These are phyloP conservation scores for Nothoprocta perdicaria DNA, from an alignment of 2,113 vertebrate species.

Conservation along the genomic window DNA sequence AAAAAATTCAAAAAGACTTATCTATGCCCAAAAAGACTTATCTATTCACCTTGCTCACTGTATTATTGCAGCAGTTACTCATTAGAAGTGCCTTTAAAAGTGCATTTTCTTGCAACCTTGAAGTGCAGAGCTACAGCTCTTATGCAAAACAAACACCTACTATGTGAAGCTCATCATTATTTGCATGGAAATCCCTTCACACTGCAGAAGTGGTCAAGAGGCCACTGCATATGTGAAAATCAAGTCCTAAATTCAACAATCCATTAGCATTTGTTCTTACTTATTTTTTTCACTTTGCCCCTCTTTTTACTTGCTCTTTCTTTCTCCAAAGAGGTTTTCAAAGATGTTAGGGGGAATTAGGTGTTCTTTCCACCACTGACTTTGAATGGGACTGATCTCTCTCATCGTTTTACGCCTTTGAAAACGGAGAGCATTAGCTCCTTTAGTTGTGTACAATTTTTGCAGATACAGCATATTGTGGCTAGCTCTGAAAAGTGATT, in stretches of 20 bases:
- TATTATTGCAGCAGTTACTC: not conserved
- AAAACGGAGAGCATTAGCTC: not conserved
- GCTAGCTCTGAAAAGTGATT: not conserved
- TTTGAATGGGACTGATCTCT: not conserved
- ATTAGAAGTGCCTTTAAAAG: not conserved
- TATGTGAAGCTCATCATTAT: not conserved
- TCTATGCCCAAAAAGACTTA: not conserved
- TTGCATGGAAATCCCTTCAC: not conserved
- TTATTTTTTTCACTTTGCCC: not conserved
- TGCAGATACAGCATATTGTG: not conserved
- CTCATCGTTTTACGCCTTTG: not conserved
- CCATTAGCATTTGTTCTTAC: not conserved
- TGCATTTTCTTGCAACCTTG: not conserved
- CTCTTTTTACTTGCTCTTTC: not conserved
- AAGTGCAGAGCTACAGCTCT: not conserved
- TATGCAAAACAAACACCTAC: not conserved
- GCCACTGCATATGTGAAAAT: not conserved
- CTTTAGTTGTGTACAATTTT: not conserved
- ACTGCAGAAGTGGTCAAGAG: not conserved
- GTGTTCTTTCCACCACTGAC: not conserved
- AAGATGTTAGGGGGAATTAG: not conserved
- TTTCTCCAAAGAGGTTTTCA: not conserved
- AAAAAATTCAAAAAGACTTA: not conserved
- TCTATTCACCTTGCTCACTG: not conserved
- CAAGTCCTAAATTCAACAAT: not conserved